phyloP scores from a whole-genome alignment of 2,888 invertebrate genomes.

The Macrosoma leucophasiata region DNA sequence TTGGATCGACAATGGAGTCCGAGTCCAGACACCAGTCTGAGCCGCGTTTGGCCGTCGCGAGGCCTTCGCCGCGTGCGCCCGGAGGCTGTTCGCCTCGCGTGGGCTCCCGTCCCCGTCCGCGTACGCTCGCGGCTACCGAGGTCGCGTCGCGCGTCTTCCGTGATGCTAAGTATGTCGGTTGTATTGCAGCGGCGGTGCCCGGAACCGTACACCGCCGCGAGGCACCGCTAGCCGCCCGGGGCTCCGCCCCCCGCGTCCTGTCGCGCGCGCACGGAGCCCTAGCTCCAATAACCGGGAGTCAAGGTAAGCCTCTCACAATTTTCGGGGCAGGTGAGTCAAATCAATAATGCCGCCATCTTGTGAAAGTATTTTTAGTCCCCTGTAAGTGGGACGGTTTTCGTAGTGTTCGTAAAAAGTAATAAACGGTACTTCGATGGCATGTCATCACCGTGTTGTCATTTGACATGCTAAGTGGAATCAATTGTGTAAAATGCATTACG shows the following conservation, averaged over 20 bases:
- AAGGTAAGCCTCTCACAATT: slow-evolving; percentile 59
- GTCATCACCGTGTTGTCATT: too few species aligned
- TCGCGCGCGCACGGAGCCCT: slow-evolving; percentile 73
- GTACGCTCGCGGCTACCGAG: slow-evolving; percentile 38
- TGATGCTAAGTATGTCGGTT: slow-evolving; percentile 65
- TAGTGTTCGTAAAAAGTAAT: too few species aligned
- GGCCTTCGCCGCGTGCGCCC: slow-evolving; percentile 63
- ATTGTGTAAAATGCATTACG: too few species aligned
- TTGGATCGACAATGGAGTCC: slow-evolving; percentile 30
- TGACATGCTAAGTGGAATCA: too few species aligned
- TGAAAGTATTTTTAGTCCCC: slow-evolving; percentile 43
- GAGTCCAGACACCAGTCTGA: slow-evolving; percentile 33
- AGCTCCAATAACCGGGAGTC: slow-evolving; percentile 54
- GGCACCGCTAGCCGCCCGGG: slow-evolving; percentile 44
- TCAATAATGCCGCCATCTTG: slow-evolving; percentile 65
- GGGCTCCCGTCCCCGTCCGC: slow-evolving; percentile 57
- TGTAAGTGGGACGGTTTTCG: neutral
- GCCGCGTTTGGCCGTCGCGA: slow-evolving; percentile 57
- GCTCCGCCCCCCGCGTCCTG: slow-evolving; percentile 45
- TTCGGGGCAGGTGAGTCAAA: slow-evolving; percentile 43
- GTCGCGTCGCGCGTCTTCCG: slow-evolving; percentile 52
- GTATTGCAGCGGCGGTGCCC: slow-evolving; percentile 65
- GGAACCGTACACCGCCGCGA: slow-evolving; percentile 62
- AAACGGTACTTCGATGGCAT: too few species aligned
- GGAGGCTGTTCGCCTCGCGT: slow-evolving; percentile 63